Base-by-base conservation (phyloP, 1,140 invertebrate genomes). In the Epicauta chinensis region DNA sequence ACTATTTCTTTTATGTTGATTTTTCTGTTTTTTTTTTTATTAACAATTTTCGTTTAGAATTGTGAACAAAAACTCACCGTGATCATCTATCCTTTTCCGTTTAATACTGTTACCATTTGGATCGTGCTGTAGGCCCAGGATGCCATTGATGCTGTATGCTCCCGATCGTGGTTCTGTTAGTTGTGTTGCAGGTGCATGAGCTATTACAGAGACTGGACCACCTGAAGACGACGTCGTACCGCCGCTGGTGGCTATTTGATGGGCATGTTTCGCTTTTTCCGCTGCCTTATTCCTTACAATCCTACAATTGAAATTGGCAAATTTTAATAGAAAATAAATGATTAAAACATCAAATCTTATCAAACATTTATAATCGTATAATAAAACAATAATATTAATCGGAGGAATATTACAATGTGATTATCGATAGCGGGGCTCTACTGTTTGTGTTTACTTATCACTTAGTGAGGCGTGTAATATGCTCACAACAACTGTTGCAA, bases 211-310 rank as follows among this genome's bases (percentile, higher is more conserved):
- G 48, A 79, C 77, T 32, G 76, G 74, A 61, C 77, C 73, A 63
- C 78, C 71, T 51, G 73, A 72, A 45, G 56, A 63, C 41, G 53
- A 58, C 31, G 63, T 77, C 70, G 51, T 71, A 58, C 77, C 74
- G 66, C 65, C 71, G 54, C 73, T 73, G 58, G 80, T 73, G 73
- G 84, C 72, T 76, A 80, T 83, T 62, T 89, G 84, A 71, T 90
- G 87, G 16, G 88, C 87, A 65, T 91, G 87, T 70, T 96, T 97
- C 62, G 91, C 91, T 67, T 94, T 95, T 73, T 97, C 93, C 3
- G 92, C 93, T 9, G 93, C 93, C 68, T 96, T 96, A 74, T 97
- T 97, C 50, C 93, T 79, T 37, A 97, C 93, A 73, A 97, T 96
- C 76, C 92, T 96, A 74, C 4, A 71, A 72, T 63, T 67, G 62